phyloP scores from a whole-genome alignment of 2,113 vertebrate species.

The Canis aureus region DNA sequence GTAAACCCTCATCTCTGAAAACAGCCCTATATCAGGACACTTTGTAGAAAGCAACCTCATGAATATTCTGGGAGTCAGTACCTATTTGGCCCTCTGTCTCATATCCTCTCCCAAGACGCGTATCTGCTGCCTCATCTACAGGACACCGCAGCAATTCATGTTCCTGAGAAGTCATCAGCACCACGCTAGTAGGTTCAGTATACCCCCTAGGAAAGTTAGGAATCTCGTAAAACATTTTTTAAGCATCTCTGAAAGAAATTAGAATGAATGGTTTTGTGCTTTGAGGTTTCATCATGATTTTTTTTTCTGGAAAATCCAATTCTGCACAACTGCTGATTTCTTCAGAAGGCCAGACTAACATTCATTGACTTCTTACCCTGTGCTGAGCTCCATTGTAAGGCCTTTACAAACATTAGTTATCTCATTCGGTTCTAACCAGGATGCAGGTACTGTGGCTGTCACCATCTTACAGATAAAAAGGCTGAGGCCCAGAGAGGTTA shows the following conservation, averaged over 20 bases:
- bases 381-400: background rate
- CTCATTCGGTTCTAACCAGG: background rate
- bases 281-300: background rate
- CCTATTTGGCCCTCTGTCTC: background rate
- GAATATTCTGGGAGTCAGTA: background rate
- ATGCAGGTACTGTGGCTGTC: background rate
- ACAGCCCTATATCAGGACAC: background rate
- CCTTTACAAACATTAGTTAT: background rate
- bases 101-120: background rate
- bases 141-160: background rate
- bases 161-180: background rate
- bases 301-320: slow-evolving; percentile 20
- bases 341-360: background rate
- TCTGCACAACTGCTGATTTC: slow-evolving; percentile 17
- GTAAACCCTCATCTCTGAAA: background rate
- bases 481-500: background rate
- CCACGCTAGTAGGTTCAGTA: background rate
- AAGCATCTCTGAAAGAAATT: background rate
- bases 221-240: background rate
- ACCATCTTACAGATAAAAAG: background rate
- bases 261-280: slow-evolving; percentile 15
- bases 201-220: background rate
- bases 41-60: background rate
- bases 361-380: background rate
- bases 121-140: background rate